phyloP scores from a whole-genome alignment of 2,888 invertebrate species.

The Oegoconia quadripuncta region DNA sequence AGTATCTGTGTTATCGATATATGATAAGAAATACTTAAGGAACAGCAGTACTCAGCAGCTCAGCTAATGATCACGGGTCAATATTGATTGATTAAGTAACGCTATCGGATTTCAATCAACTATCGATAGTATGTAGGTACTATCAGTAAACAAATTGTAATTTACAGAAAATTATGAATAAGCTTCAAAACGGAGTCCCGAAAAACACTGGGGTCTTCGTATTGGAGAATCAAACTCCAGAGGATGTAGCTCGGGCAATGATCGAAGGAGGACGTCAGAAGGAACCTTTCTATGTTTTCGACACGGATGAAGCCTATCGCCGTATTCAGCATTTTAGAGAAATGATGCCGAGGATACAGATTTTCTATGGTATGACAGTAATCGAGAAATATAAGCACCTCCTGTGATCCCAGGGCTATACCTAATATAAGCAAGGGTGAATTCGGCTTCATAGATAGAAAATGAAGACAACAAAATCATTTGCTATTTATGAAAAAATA shows the following conservation, averaged over 20 bases:
- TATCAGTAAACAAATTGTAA: neutral
- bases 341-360: slow-evolving; percentile 36
- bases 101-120: too few species aligned
- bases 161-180: slow-evolving; percentile 4
- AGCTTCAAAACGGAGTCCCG: slow-evolving; percentile 5
- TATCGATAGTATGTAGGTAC: too few species aligned
- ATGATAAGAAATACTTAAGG: too few species aligned
- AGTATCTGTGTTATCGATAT: too few species aligned
- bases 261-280: slow-evolving; percentile 35
- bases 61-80: too few species aligned
- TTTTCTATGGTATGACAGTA: slow-evolving; percentile 36
- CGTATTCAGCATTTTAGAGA: slow-evolving; percentile 34
- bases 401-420: too few species aligned
- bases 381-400: neutral
- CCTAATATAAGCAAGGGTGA: too few species aligned
- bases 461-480: too few species aligned
- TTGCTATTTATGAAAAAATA: too few species aligned
- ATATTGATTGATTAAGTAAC: too few species aligned
- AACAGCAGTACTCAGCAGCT: too few species aligned
- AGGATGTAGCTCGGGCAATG: slow-evolving; percentile 29
- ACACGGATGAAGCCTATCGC: slow-evolving; percentile 33
- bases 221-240: slow-evolving; percentile 24
- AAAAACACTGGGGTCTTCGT: slow-evolving; percentile 17
- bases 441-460: too few species aligned
- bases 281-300: slow-evolving; percentile 36